phyloP scores from a whole-genome alignment of 2,888 invertebrate species.

The Eurytoma adleriae region DNA sequence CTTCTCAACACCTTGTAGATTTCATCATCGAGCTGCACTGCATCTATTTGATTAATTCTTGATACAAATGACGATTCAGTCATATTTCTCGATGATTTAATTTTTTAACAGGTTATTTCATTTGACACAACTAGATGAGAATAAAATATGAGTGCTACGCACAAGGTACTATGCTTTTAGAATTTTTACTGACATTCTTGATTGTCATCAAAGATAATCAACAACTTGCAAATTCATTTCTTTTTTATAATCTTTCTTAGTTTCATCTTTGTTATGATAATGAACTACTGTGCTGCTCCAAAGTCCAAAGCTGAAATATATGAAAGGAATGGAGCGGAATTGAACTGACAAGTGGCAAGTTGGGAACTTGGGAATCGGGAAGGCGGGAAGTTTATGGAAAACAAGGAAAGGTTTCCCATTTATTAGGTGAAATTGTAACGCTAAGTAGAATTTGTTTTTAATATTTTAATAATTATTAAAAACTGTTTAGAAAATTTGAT shows the following conservation, averaged over 20 bases:
- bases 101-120: too few relatives aligned
- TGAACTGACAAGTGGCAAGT: neutral
- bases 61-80: conserved; percentile 67
- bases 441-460: neutral
- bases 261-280: conserved; percentile 11
- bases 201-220: too few relatives aligned
- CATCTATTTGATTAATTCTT: conserved; percentile 82
- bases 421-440: neutral
- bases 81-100: conserved; percentile 58
- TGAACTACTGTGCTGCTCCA: neutral
- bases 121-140: too few relatives aligned
- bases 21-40: conserved; percentile 88
- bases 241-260: too few relatives aligned
- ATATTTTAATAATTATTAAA: neutral
- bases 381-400: neutral
- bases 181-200: too few relatives aligned
- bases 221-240: too few relatives aligned
- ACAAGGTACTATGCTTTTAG: too few relatives aligned
- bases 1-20: conserved; percentile 84
- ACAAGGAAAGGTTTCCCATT: neutral
- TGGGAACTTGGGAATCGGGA: neutral
- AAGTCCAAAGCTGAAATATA: neutral
- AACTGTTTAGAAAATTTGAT: neutral
- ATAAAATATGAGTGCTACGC: too few relatives aligned
- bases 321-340: neutral